Evolutionary conservation across 2,113 vertebrate species (phyloP).

Genomic region (Scophthalmus maximus): DNA sequence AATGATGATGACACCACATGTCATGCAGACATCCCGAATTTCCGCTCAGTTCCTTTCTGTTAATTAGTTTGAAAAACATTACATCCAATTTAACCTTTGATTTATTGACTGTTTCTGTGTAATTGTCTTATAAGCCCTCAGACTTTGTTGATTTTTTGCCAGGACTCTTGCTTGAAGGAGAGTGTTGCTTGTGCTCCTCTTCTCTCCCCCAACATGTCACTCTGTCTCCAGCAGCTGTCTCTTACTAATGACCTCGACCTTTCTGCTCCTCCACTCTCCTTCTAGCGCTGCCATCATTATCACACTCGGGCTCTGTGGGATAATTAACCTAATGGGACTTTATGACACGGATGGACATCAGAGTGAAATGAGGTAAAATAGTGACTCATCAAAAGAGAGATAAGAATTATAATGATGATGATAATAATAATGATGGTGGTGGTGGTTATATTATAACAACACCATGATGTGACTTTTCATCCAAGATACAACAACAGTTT

Average conservation of each 20-base stretch:
- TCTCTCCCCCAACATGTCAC: conserved; percentile 44
- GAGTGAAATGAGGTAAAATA: conserved; percentile 38
- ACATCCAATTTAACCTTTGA: not conserved
- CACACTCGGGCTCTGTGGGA: conserved; percentile 29
- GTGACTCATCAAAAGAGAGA: not conserved
- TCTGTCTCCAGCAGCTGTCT: conserved; percentile 69
- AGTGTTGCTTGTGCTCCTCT: conserved; percentile 13
- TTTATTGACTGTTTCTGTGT: not conserved
- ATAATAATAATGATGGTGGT: conserved; percentile 5
- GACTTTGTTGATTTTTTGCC: not conserved
- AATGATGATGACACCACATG: no score
- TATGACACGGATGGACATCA: conserved; percentile 30
- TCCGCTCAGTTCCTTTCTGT: no score
- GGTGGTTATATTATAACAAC: not conserved
- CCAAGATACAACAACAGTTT: no score
- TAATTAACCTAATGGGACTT: conserved; percentile 49
- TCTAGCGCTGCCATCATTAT: conserved; percentile 44
- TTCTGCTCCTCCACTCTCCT: conserved; percentile 53
- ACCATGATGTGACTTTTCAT: not conserved
- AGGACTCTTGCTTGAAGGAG: not conserved
- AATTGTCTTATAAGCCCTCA: not conserved
- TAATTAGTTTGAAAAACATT: not conserved
- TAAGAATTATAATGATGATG: conserved; percentile 3
- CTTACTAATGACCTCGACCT: conserved; percentile 60
- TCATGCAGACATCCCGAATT: no score